Percentiles rank a stretch among this genome's conserved stretches.
Conservation (phyloP, 2,888 invertebrate genomes). For the Troides aeacus region DNA sequence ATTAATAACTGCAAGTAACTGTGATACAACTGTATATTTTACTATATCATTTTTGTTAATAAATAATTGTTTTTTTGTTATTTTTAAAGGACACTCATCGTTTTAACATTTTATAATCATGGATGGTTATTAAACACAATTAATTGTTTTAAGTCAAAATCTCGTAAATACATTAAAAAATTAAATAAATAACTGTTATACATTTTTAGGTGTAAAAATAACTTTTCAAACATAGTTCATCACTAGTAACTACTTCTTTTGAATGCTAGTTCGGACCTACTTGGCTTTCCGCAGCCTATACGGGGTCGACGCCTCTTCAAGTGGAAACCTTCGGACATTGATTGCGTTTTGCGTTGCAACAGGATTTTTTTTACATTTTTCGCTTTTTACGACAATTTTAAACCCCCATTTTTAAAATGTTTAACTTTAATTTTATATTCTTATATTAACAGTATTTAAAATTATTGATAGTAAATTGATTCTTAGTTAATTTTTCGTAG, state of each 20-base stretch:
- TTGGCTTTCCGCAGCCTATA: background rate
- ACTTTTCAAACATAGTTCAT: background rate
- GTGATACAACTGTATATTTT: too few relatives aligned
- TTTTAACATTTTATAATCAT: too few relatives aligned
- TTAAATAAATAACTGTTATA: background rate
- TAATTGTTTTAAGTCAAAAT: too few relatives aligned
- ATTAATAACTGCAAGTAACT: too few relatives aligned
- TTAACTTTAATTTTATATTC: background rate
- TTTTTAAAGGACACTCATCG: too few relatives aligned
- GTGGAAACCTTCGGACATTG: conserved; percentile 4
- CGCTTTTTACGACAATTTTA: background rate
- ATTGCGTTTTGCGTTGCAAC: background rate
- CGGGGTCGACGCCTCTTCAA: background rate
- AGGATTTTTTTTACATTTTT: background rate
- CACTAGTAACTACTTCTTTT: background rate
- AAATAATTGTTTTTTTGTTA: too few relatives aligned
- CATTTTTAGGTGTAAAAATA: background rate
- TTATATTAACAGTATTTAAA: too few relatives aligned
- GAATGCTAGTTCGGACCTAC: background rate
- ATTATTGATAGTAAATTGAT: too few relatives aligned
- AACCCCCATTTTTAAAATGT: background rate
- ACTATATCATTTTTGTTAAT: too few relatives aligned
- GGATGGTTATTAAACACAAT: too few relatives aligned
- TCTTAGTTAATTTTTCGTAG: too few relatives aligned
- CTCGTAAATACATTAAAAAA: too few relatives aligned